Conservation (phyloP, 2,113 vertebrate genomes). For the Menura novaehollandiae region DNA sequence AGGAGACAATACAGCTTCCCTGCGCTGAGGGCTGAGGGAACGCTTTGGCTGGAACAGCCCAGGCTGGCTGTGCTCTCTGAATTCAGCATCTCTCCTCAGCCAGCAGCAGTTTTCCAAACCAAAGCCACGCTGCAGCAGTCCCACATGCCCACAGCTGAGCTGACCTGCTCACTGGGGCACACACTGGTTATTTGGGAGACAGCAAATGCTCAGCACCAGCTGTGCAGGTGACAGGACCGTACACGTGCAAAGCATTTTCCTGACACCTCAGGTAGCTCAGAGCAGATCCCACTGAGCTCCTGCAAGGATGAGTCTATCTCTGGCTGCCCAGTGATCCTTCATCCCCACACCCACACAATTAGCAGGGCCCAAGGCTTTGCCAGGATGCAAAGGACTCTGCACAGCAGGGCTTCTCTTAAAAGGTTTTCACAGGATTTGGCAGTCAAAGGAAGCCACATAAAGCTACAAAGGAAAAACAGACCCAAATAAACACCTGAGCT, state of each 20-base stretch:
- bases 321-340: background rate
- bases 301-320: background rate
- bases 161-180: background rate
- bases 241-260: rapidly evolving
- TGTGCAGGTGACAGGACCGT: background rate
- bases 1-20: background rate
- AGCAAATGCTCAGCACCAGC: background rate
- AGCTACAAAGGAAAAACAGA: background rate
- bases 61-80: background rate
- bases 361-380: background rate
- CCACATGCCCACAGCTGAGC: rapidly evolving
- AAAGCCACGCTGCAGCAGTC: background rate
- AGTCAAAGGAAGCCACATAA: background rate
- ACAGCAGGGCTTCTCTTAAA: background rate
- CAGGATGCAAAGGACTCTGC: background rate
- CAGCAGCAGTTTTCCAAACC: background rate
- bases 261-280: background rate
- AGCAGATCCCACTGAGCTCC: background rate
- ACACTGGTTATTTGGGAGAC: rapidly evolving
- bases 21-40: background rate
- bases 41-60: background rate
- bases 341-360: background rate
- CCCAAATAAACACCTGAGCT: background rate
- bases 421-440: background rate
- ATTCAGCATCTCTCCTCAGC: background rate